A percentile compares a stretch with the other conserved stretches of the same genome.
These are phyloP conservation scores for Coptotermes formosanus DNA, from an alignment of 1,140 invertebrate genomes.

Conservation along the genomic window DNA sequence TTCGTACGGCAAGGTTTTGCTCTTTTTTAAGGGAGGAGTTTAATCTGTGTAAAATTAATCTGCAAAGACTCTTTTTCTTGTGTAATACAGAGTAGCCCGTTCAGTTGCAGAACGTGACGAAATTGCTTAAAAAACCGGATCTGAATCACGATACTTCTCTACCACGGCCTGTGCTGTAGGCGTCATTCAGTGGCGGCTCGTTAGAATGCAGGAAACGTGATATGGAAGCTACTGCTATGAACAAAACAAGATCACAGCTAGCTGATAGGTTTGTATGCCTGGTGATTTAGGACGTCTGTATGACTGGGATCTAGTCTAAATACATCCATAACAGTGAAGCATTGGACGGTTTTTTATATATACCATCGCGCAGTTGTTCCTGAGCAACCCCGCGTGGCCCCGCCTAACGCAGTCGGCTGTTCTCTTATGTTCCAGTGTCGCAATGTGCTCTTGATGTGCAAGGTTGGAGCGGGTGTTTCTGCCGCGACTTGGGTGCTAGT, in stretches of 20 bases:
- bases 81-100: background rate
- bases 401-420: no score
- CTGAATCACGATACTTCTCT: slow-evolving; percentile 5
- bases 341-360: background rate
- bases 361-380: background rate
- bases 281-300: background rate
- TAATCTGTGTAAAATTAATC: background rate
- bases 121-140: background rate
- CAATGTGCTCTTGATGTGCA: no score
- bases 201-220: background rate
- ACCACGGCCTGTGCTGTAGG: background rate
- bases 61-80: background rate
- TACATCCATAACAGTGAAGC: background rate
- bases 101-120: background rate
- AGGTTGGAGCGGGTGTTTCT: no score
- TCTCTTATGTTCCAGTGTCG: no score
- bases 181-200: background rate
- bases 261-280: background rate
- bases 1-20: background rate
- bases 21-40: background rate
- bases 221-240: background rate
- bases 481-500: no score
- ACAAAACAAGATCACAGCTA: background rate
- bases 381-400: background rate
- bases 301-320: background rate